Percentiles rank a stretch among this genome's conserved stretches.
Evolutionary conservation across 35 echinoderm and acorn worm genomes (phyloP).

Genomic region (Amphiura filiformis): DNA sequence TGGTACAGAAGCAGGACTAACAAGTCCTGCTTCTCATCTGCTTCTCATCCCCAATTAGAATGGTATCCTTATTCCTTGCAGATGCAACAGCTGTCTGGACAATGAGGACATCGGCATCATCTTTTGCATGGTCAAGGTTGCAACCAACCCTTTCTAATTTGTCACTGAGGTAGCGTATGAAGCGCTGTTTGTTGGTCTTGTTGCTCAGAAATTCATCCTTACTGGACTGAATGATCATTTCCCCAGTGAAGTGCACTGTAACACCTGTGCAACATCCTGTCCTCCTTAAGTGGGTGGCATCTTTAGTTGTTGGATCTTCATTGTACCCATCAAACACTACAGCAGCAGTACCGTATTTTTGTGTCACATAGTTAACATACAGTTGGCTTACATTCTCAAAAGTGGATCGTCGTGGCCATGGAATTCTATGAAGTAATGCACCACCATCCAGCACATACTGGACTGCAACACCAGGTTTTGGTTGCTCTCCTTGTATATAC

Average conservation of each 20-base stretch:
- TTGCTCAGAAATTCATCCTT: conserved; percentile 60
- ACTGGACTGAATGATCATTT: conserved; percentile 10
- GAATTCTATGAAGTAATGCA: conserved; percentile 47
- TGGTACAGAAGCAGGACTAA: background rate
- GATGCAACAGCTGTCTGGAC: conserved; percentile 48
- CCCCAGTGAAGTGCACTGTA: conserved; percentile 27
- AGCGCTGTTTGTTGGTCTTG: conserved; percentile 51
- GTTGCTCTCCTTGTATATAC: background rate
- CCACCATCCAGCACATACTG: conserved; percentile 89
- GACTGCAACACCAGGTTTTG: background rate
- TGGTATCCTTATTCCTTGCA: conserved; percentile 12
- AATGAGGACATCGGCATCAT: conserved; percentile 53
- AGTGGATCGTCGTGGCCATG: conserved; percentile 47
- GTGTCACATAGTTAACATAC: conserved; percentile 48
- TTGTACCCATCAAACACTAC: conserved; percentile 74
- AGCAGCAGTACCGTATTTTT: conserved; percentile 17
- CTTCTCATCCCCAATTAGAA: conserved; percentile 55
- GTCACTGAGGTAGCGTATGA: conserved; percentile 32
- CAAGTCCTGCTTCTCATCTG: background rate
- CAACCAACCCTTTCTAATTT: background rate
- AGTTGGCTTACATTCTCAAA: conserved; percentile 28
- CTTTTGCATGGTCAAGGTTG: conserved; percentile 37
- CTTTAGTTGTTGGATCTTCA: conserved; percentile 37
- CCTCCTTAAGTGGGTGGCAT: conserved; percentile 17
- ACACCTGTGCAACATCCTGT: background rate